Evolutionary conservation across 2,888 invertebrate genomes (phyloP), one percentile per base, ranked within the genome.

Genomic region (Unio delphinus): DNA sequence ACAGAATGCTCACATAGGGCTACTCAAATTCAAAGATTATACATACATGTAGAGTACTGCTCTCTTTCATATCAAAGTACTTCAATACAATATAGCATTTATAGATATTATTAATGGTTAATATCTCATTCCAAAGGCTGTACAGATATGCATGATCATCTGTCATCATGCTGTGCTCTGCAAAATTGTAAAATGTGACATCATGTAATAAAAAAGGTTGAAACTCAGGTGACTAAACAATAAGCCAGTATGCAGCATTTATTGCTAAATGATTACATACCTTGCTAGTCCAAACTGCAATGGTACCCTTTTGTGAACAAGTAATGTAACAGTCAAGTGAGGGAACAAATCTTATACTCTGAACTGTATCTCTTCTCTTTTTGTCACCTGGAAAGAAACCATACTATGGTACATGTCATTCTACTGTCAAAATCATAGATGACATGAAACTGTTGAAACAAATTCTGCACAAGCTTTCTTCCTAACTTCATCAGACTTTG

Each of bases 281-380:
- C 83, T 88, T 85, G 66, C 76, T 86, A 30, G 82, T 83, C 89
- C 89, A 89, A 2, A 88, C 75, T 26, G 86, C 83, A 3, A 89
- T 70, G 1, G 87, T 82, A 1, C 89, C 89, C 76, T 89, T 89
- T 78, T 89, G 88, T 63, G 89, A 88, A n/a, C 86, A 86, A 5
- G 86, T 81, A 18, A 89, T 77, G 66, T 87, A 89, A 28, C 82
- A 72, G 68, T 89, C 89, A 55, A 88, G 69, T 17, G 80, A 69
- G 0, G 82, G 80, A 54, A 87, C 82, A 76, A 86, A 88, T 65
- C 83, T 74, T 30, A 89, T 79, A 75, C 83, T 81, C 68, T 89
- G 87, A 26, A 87, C 84, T 20, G 84, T 85, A 70, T 89, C 88
- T 65, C 89, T 70, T 54, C 88, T 72, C 70, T 86, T 87, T 54